Base-by-base conservation (phyloP, 2,888 invertebrate species). In the Habrosyne pyritoides region DNA sequence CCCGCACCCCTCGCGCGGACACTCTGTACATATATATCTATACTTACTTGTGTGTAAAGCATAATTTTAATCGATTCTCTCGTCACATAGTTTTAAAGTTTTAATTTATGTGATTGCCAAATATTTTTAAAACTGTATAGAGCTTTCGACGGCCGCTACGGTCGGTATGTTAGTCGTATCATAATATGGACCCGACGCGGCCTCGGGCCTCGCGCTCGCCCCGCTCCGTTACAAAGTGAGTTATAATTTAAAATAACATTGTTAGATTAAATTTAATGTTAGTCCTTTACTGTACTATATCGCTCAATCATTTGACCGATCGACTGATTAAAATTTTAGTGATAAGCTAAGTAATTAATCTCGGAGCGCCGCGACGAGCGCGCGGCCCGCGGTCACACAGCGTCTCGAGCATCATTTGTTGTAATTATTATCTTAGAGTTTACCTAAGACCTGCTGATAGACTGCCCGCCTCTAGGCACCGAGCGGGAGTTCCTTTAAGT, bases 281-380 rank as follows among this genome's bases (percentile, higher is more conserved):
- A 91, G 92, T 91, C 91, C 86, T 89, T 89, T 91, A 91, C 91
- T 91, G 89, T 91, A 91, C 88, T 91, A 89, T 90, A 92, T 92
- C 91, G 91, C 91, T 92, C 91, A 91, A 91, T 90, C 89, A 85
- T 88, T 91, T 91, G 92, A 91, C 89, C 92, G 92, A 92, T 92
- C 91, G 92, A 92, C 92, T 92, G 92, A 92, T 91, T 91, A 92
- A 91, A 92, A 92, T 91, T 91, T 91, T 92, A 91, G 91, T 91
- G 89, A 75, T 91, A 91, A 91, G 92, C 91, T 91, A 92, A 91
- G 91, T 90, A 86, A 89, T 85, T 79, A 84, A 78, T 75, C 75
- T 78, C 42, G 42, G 70, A 66, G 63, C 59, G 51, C 18, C 73
- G 74, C 77, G 65, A 73, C 70, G 63, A 68, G 63, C 65, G 54